A percentile compares a stretch with the other conserved stretches of the same genome.
These are phyloP conservation scores for Anthrax anthrax DNA, from an alignment of 2,888 invertebrate genomes.

Conservation along the genomic window DNA sequence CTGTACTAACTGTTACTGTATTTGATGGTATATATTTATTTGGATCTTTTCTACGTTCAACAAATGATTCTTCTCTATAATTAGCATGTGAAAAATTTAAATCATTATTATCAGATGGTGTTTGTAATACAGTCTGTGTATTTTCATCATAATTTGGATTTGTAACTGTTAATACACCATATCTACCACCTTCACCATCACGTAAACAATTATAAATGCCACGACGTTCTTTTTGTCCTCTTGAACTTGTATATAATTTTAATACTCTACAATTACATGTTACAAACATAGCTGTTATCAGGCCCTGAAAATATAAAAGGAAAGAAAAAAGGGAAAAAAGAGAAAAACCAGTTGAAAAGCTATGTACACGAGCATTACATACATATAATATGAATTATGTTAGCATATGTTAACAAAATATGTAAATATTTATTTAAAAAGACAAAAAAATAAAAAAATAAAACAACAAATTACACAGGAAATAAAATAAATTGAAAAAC, in stretches of 20 bases:
- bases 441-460: no score
- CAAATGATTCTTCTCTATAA: conserved; percentile 17
- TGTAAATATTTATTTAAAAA: background rate
- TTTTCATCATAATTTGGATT: conserved; percentile 19
- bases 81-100: conserved; percentile 13
- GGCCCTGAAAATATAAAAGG: conserved; percentile 35
- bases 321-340: background rate
- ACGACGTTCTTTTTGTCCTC: conserved; percentile 16
- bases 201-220: conserved; percentile 17
- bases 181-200: conserved; percentile 19
- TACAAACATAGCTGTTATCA: conserved; percentile 45
- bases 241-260: conserved; percentile 17
- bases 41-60: conserved; percentile 14
- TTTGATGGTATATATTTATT: conserved; percentile 5
- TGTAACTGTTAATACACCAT: conserved; percentile 19
- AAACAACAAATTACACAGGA: no score
- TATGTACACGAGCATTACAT: no score
- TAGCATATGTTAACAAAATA: no score
- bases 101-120: no score
- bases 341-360: no score
- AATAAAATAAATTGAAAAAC: no score
- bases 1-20: conserved; percentile 11
- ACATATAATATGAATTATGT: no score
- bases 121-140: conserved; percentile 5
- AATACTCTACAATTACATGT: conserved; percentile 44